Conservation (phyloP, 2,888 invertebrate genomes). For the Drosophila flavopinicola region DNA sequence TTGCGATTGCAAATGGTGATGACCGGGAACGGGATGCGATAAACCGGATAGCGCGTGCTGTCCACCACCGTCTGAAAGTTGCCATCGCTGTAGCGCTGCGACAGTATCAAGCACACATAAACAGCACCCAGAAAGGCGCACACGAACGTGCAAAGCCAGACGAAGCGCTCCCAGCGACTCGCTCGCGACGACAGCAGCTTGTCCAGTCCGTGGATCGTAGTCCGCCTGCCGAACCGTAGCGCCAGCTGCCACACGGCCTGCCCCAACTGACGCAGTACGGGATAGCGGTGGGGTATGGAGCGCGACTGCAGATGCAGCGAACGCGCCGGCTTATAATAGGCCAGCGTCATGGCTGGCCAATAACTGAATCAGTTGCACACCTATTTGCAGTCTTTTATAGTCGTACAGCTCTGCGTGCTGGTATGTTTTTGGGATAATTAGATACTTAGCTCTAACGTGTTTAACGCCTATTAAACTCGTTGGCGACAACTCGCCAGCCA, state of each 20-base stretch:
- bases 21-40: conserved; percentile 82
- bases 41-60: conserved; percentile 81
- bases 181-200: conserved; percentile 64
- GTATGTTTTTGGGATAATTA: conserved; percentile 57
- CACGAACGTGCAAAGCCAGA: conserved; percentile 79
- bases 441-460: conserved; percentile 53
- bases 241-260: conserved; percentile 62
- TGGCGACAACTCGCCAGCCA: conserved; percentile 23
- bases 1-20: conserved; percentile 83
- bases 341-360: conserved; percentile 54
- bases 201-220: conserved; percentile 81
- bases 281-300: conserved; percentile 24
- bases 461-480: conserved; percentile 53
- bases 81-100: conserved; percentile 79
- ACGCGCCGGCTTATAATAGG: conserved; percentile 49
- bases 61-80: conserved; percentile 83
- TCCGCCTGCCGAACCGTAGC: conserved; percentile 72
- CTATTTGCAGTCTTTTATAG: conserved; percentile 55
- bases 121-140: conserved; percentile 79
- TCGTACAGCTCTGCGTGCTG: conserved; percentile 36
- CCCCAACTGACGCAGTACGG: conserved; percentile 24
- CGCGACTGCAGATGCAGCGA: conserved; percentile 24
- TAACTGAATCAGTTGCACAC: conserved; percentile 37
- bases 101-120: conserved; percentile 80
- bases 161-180: conserved; percentile 72